phyloP scores from a whole-genome alignment of 2,113 vertebrate genomes.

The Oncorhynchus keta region DNA sequence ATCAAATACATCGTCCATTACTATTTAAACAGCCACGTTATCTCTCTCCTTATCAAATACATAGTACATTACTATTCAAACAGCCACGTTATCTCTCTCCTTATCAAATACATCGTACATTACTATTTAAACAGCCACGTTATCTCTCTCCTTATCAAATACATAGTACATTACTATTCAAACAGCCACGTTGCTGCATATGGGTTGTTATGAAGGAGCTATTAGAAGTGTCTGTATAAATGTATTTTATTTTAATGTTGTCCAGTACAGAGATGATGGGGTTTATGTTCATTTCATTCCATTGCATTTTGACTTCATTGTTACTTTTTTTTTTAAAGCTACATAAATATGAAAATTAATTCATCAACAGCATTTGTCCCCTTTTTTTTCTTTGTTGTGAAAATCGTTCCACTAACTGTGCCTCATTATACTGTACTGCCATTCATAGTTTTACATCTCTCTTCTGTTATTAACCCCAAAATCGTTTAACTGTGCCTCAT shows the following conservation, averaged over 20 bases:
- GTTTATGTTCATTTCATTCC: conserved; percentile 11
- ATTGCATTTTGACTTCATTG: conserved; percentile 15
- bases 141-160: too few species aligned
- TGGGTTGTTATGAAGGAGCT: neutral
- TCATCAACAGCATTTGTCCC: conserved; percentile 3
- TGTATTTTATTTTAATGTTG: conserved; percentile 12
- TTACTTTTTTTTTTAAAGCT: conserved; percentile 25
- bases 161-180: too few species aligned
- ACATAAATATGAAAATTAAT: conserved; percentile 43
- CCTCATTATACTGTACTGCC: neutral
- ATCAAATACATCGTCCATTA: neutral
- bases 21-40: too few species aligned
- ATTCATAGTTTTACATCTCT: neutral
- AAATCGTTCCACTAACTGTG: too few species aligned
- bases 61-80: too few species aligned
- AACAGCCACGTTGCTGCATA: neutral
- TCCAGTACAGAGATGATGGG: conserved; percentile 16
- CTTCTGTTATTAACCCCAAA: neutral
- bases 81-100: too few species aligned
- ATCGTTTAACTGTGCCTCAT: too few species aligned
- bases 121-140: too few species aligned
- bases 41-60: too few species aligned
- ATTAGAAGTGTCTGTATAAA: neutral
- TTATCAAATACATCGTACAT: too few species aligned
- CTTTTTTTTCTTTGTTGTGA: neutral